Evolutionary conservation across 2,888 invertebrate species (phyloP).

Genomic region (Lamellibrachia satsuma): DNA sequence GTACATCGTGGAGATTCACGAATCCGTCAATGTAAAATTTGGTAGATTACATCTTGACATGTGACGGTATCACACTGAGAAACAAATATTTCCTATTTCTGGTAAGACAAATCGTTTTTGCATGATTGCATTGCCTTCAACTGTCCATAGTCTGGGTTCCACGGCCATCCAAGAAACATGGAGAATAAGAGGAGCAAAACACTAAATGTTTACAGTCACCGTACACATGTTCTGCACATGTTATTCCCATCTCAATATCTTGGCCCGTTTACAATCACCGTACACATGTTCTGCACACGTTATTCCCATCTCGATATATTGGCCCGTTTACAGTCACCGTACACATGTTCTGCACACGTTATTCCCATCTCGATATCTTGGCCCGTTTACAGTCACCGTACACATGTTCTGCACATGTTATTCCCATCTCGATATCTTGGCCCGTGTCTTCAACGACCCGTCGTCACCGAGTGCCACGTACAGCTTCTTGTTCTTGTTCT

Average conservation of each 20-base stretch:
- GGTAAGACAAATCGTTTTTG: not conserved
- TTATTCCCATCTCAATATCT: too few species aligned
- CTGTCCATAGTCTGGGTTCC: not conserved
- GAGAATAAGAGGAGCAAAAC: too few species aligned
- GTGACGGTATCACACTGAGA: not conserved
- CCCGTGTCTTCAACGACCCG: not conserved
- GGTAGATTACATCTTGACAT: not conserved
- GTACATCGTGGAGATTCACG: not conserved
- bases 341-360: too few species aligned
- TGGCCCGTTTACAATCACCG: too few species aligned
- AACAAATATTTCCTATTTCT: not conserved
- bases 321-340: too few species aligned
- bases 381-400: too few species aligned
- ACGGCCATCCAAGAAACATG: not conserved
- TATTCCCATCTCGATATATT: too few species aligned
- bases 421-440: conserved; percentile 23
- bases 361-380: too few species aligned
- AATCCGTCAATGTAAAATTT: not conserved
- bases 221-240: too few species aligned
- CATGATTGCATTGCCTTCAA: not conserved
- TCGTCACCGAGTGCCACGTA: conserved; percentile 20
- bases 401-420: not conserved
- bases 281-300: too few species aligned
- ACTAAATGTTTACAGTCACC: too few species aligned
- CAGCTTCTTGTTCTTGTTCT: conserved; percentile 19